Base-by-base conservation (phyloP, 2,888 invertebrate species). In the Rotaria socialis region DNA sequence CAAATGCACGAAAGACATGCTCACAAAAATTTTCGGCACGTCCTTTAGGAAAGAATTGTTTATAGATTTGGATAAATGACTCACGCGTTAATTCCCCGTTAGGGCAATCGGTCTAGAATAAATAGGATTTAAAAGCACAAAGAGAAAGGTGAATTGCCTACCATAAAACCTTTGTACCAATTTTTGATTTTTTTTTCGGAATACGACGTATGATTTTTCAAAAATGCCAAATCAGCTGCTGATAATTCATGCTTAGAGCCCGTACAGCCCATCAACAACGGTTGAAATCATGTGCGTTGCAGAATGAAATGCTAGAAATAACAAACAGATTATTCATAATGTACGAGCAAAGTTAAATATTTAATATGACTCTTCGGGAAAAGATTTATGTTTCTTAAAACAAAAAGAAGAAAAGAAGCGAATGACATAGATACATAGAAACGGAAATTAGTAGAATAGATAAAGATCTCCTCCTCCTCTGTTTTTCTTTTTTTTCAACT, bases 161-260 rank as follows among this genome's bases (percentile, higher is more conserved):
- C 80, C 80, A 80, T 80, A 80, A 80, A 80, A 47, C 80, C 80
- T 80, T 47, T 80, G 19, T 80, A 80, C 80, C 80, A 80, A 80
- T 24, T 80, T 80, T 80, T 80, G 10, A 80, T 80, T 47, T 80
- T 80, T 24, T 80, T 80, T 7, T 80, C 80, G 3, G 80, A 80
- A 80, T 80, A 80, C 14, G 47, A 35, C 6, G 80, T 80, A 80
- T 80, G 80, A 47, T 11, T 4, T 80, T 80, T 80, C n/a, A 80
- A 47, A 80, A 80, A 80, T 6, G 11, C 11, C 4, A 80, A 14
- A 47, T 80, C 80, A 4, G 47, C 80, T 24, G 7, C 19, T 80
- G 80, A 80, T n/a, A 80, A 47, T 8, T 80, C 47, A 47, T 80
- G 80, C 47, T 80, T 80, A 24, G 47, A 47, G 80, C 80, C 47